These are phyloP conservation scores for Dermochelys coriacea DNA, from an alignment of 2,797 vertebrate genomes.

Conservation along the genomic window DNA sequence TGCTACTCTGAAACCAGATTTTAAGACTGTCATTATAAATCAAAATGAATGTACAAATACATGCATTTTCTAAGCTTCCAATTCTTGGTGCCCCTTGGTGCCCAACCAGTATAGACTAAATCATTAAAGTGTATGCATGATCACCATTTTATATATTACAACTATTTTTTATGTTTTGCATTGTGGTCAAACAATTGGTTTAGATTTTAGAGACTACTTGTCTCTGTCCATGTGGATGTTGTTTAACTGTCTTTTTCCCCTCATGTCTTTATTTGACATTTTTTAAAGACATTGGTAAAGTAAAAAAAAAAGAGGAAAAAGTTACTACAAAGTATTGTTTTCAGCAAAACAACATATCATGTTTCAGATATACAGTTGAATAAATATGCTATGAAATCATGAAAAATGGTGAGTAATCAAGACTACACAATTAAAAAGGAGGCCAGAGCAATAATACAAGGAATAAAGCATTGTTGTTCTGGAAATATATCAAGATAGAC, in stretches of 20 bases:
- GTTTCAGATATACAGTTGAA: conserved; percentile 24
- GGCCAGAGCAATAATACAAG: conserved; percentile 43
- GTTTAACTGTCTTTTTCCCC: conserved; percentile 74
- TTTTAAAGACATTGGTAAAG: conserved; percentile 70
- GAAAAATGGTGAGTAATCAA: background rate
- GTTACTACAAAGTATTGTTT: conserved; percentile 41
- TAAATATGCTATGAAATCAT: conserved; percentile 45
- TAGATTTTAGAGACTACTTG: conserved; percentile 64
- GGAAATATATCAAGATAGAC: background rate
- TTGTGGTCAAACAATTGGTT: conserved; percentile 73
- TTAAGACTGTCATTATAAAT: background rate
- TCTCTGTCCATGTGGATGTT: conserved; percentile 74
- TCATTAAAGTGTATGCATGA: conserved; percentile 60
- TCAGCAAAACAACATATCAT: conserved; percentile 43
- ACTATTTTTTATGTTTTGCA: conserved; percentile 67
- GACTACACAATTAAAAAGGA: conserved; percentile 23
- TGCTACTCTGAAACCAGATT: too few species aligned
- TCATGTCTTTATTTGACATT: conserved; percentile 76
- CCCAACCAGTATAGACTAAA: conserved; percentile 65
- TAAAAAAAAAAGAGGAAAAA: conserved; percentile 42
- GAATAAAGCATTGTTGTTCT: background rate
- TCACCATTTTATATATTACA: conserved; percentile 56
- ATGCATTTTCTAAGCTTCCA: conserved; percentile 51
- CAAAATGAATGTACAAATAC: conserved; percentile 24
- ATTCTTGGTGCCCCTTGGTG: conserved; percentile 15